A percentile compares a stretch with the other conserved stretches of the same genome.
These are phyloP conservation scores for Hydraecia micacea DNA, from an alignment of 2,888 invertebrate species.

Conservation along the genomic window DNA sequence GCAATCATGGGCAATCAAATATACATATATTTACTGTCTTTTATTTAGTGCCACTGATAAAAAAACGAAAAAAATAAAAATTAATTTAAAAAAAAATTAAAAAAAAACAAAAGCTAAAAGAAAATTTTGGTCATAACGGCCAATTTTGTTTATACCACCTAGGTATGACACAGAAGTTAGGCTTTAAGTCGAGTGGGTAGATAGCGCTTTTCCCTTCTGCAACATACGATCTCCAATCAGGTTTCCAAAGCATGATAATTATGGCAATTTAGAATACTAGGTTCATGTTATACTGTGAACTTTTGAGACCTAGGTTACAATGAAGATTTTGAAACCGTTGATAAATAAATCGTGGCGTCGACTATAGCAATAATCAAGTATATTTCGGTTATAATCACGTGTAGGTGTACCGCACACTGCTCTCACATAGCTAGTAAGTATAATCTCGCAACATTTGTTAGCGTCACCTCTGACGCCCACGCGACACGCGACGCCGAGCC, in stretches of 20 bases:
- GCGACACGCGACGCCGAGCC: constrained; percentile 44
- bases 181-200: background rate
- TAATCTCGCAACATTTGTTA: constrained; percentile 55
- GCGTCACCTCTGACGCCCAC: constrained; percentile 44
- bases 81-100: too few species aligned
- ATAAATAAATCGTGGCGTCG: background rate
- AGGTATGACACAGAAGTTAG: background rate
- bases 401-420: constrained; percentile 1
- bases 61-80: too few species aligned
- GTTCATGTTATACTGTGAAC: background rate
- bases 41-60: background rate
- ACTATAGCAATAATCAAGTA: background rate
- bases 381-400: constrained; percentile 7
- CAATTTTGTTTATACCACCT: background rate
- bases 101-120: too few species aligned
- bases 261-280: background rate
- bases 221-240: background rate
- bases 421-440: constrained; percentile 25
- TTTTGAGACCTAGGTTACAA: too few species aligned
- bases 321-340: background rate
- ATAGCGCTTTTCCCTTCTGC: background rate
- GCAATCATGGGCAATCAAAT: background rate
- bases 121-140: background rate
- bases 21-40: background rate
- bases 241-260: background rate